phyloP scores from a whole-genome alignment of 2,888 invertebrate species.

The Epinotia bilunana region DNA sequence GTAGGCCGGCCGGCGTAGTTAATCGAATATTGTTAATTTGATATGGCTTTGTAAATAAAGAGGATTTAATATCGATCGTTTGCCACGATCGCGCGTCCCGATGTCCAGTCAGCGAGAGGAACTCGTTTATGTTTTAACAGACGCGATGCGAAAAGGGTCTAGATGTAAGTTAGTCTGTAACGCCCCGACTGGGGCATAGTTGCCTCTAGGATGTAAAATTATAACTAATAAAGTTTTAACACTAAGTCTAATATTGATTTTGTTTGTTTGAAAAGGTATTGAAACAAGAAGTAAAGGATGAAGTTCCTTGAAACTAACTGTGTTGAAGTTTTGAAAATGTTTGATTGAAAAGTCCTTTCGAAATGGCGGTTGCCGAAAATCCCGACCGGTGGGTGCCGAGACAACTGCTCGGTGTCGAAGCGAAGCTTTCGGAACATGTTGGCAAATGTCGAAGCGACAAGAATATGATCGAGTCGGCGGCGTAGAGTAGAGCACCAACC shows the following conservation, averaged over 20 bases:
- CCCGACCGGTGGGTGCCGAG: constrained; percentile 66
- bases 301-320: constrained; percentile 86
- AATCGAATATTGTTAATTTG: constrained; percentile 51
- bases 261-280: constrained; percentile 93
- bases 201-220: constrained; percentile 79
- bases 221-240: constrained; percentile 80
- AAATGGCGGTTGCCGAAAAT: constrained; percentile 76
- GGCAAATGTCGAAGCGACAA: constrained; percentile 74
- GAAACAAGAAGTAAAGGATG: constrained; percentile 93
- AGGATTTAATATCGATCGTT: constrained; percentile 49
- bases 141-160: constrained; percentile 69
- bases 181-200: constrained; percentile 62
- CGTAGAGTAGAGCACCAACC: constrained; percentile 64
- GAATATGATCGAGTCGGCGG: constrained; percentile 77
- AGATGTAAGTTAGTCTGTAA: constrained; percentile 76
- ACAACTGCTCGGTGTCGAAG: constrained; percentile 65
- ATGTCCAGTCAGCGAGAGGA: constrained; percentile 47
- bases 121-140: constrained; percentile 53
- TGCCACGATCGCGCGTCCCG: constrained; percentile 43
- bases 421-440: constrained; percentile 64
- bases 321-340: constrained; percentile 84
- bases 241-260: constrained; percentile 87
- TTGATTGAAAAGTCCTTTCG: constrained; percentile 78
- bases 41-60: constrained; percentile 45
- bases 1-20: constrained; percentile 62